phyloP scores from a whole-genome alignment of 2,797 vertebrate species.

The Threskiornis aethiopicus region DNA sequence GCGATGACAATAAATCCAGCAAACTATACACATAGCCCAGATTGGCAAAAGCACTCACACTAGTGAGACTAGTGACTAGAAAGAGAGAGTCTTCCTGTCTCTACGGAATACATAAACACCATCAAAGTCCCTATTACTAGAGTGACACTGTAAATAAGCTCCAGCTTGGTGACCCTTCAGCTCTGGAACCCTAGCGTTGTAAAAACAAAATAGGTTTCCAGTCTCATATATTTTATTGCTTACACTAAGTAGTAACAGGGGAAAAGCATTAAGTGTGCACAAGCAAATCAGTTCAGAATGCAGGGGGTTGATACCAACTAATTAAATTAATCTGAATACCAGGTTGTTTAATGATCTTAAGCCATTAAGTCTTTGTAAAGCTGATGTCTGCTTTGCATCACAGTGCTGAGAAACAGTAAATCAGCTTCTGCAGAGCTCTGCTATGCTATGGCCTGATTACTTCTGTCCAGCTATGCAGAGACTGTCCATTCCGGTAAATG shows the following conservation, averaged over 20 bases:
- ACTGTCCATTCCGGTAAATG: neutral
- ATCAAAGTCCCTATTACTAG: neutral
- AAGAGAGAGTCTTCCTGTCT: neutral
- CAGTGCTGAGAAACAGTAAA: neutral
- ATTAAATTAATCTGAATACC: neutral
- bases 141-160: neutral
- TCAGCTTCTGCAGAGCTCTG: neutral
- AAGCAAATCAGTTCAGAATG: neutral
- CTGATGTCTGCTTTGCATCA: neutral
- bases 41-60: neutral
- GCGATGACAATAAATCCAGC: neutral
- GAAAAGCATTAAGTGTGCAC: neutral
- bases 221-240: neutral
- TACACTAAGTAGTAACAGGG: neutral
- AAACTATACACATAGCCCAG: neutral
- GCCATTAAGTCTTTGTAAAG: neutral
- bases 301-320: neutral
- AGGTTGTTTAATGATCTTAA: neutral
- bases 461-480: neutral
- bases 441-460: neutral
- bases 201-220: neutral
- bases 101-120: neutral
- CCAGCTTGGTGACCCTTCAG: neutral
- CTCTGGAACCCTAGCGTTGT: neutral
- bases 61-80: neutral